phyloP scores from a whole-genome alignment of 2,797 vertebrate species.

The Microcaecilia unicolor region DNA sequence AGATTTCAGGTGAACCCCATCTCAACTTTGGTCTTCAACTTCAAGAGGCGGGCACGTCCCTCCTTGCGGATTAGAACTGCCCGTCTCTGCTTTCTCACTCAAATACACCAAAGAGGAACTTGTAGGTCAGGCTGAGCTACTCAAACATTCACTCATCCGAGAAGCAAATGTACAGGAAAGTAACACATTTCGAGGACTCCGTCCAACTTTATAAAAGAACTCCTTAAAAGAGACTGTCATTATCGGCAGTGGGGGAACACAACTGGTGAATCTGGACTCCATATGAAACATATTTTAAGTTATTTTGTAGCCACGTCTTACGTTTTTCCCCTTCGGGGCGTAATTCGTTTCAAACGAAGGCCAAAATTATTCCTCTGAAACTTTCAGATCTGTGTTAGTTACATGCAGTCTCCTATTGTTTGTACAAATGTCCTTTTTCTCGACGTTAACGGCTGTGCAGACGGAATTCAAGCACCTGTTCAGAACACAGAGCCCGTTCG shows the following conservation, averaged over 20 bases:
- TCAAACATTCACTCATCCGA: no score
- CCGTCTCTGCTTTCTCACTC: no score
- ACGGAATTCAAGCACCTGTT: slow-evolving; percentile 18
- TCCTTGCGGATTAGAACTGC: no score
- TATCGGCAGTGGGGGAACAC: slow-evolving; percentile 42
- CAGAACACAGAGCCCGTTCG: no score
- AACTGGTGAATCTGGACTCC: slow-evolving; percentile 28
- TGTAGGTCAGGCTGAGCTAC: no score
- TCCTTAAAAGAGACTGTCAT: slow-evolving; percentile 44
- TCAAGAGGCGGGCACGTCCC: no score
- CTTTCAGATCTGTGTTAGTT: slow-evolving; percentile 23
- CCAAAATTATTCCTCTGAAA: slow-evolving; percentile 6
- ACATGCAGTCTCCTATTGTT: slow-evolving; percentile 15
- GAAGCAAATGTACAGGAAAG: no score
- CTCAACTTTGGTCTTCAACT: no score
- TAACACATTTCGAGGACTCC: slow-evolving; percentile 38
- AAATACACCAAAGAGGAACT: no score
- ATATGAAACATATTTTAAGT: slow-evolving; percentile 46
- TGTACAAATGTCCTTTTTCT: slow-evolving; percentile 27
- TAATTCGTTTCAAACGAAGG: slow-evolving; percentile 47
- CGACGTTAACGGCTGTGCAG: slow-evolving; percentile 16
- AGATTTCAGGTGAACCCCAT: no score
- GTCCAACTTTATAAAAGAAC: slow-evolving; percentile 27
- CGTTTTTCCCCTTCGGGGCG: slow-evolving; percentile 7
- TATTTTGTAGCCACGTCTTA: slow-evolving; percentile 32